Base-by-base conservation (phyloP, 2,888 invertebrate genomes). In the Abrostola triplasia region DNA sequence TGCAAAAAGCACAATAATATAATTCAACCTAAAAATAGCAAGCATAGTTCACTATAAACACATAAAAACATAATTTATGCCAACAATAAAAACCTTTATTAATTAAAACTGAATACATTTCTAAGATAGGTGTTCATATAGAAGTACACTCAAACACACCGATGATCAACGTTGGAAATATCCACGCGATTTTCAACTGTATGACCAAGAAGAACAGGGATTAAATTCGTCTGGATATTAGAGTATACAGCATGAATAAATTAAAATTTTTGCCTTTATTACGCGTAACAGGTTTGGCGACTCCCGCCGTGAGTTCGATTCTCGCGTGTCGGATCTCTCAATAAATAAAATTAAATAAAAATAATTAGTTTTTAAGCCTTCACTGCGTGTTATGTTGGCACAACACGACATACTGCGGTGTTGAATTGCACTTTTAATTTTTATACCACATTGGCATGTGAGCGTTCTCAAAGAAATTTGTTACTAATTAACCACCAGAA, bases 301-400 rank as follows among this genome's bases (percentile, higher is more conserved):
- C 88, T 88, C 87, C 88, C 84, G 87, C 80, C 79, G 88, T 53
- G 86, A 81, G 79, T 80, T 83, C 84, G 78, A 80, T 76, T 81
- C 85, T 90, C 83, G 88, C 91, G 90, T 90, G 88, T 80, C 70
- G 68, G 79, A 77, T 81, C 81, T 84, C 83, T 80, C 87, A 90
- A 90, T 91, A 92, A 92, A 92, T 88, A 90, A 92, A 90, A 91
- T 91, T 89, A 90, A 92, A 91, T 88, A 89, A 92, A 91, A 89
- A 91, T 89, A 92, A 92, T 92, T 91, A 89, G 88, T 88, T 86
- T 84, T 83, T 84, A 85, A 81, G 78, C 78, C 79, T 67, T 71
- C 71, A 67, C 76, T 72, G 74, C 77, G 80, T 83, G 87, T 87
- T 87, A 87, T 88, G 88, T 87, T 83, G 85, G 79, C 76, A 63